Evolutionary conservation across 2,113 vertebrate genomes (phyloP), one percentile per base, ranked within the genome.

Genomic region (Mus musculus): DNA sequence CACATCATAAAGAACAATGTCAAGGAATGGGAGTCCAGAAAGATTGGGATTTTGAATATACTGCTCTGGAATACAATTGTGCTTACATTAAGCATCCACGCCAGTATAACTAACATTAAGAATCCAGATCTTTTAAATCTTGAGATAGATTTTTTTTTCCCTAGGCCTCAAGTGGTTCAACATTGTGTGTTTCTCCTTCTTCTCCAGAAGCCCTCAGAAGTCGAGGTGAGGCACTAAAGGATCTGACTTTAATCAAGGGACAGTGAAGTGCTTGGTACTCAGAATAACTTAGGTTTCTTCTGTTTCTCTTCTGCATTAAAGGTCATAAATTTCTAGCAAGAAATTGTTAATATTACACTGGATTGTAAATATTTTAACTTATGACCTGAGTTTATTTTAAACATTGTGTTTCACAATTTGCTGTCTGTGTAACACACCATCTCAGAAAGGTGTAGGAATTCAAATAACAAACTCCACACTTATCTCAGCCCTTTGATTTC

Each of bases 401-500:
- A 46, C 54, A 80, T 94, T 73, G 73, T 42, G 36, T 90, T 96
- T 96, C 46, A n/a, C 71, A 67, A 69, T 85, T 85, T 77, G 91
- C 81, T 72, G 87, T 24, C 69, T 24, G 76, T n/a, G 69, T 85
- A 94, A 30, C 80, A 86, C 71, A 56, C 6, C 28, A 93, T 61
- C 36, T 63, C 16, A 17, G 59, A 85, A 91, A 92, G 39, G 30
- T 59, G 3, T 56, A 92, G 90, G 72, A 93, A 93, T 93, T 95
- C 93, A 90, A 89, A 69, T 93, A 97, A 92, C 76, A 95, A 88
- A 90, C 93, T 69, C 95, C 85, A 71, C 17, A 73, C 94, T 91
- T 97, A 92, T 81, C 69, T 96, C 56, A 92, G 46, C 7, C 81
- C 56, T 90, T 97, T n/a, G 88, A 86, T 87, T 89, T 97, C 76